Evolutionary conservation across 2,113 vertebrate species (phyloP).

Genomic region (Paratilapia polleni): DNA sequence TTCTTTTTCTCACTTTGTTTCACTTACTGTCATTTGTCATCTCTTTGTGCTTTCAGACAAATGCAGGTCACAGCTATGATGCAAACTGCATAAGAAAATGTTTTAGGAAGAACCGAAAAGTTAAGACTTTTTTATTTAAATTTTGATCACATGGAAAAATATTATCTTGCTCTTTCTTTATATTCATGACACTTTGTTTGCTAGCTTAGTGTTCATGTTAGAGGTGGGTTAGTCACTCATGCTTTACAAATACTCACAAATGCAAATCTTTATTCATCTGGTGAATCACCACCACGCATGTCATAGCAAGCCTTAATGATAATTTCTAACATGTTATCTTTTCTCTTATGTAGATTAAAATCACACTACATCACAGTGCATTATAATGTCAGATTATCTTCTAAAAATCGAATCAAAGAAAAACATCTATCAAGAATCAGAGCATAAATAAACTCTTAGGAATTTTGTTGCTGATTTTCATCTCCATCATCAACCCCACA

Average conservation of each 20-base stretch:
- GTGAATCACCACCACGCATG: too few relatives aligned
- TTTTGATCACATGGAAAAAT: neutral
- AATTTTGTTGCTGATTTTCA: neutral
- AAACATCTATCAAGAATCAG: neutral
- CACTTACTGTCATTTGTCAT: neutral
- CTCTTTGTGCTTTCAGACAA: constrained; percentile 10
- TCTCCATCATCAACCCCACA: neutral
- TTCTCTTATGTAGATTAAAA: neutral
- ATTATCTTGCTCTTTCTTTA: neutral
- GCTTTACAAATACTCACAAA: neutral
- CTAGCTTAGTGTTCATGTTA: neutral
- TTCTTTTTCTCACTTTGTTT: neutral
- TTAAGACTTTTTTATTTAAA: neutral
- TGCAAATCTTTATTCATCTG: too few relatives aligned
- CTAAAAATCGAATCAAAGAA: neutral
- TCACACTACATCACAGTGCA: neutral
- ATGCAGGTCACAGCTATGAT: neutral
- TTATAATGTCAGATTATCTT: neutral
- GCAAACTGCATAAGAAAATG: neutral
- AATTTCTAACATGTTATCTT: neutral
- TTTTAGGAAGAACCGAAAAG: neutral
- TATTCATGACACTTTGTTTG: neutral
- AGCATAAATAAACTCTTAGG: neutral
- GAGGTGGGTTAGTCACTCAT: neutral
- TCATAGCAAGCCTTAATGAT: neutral